Base-by-base conservation (phyloP, 2,797 vertebrate genomes). In the Cossypha heuglini region DNA sequence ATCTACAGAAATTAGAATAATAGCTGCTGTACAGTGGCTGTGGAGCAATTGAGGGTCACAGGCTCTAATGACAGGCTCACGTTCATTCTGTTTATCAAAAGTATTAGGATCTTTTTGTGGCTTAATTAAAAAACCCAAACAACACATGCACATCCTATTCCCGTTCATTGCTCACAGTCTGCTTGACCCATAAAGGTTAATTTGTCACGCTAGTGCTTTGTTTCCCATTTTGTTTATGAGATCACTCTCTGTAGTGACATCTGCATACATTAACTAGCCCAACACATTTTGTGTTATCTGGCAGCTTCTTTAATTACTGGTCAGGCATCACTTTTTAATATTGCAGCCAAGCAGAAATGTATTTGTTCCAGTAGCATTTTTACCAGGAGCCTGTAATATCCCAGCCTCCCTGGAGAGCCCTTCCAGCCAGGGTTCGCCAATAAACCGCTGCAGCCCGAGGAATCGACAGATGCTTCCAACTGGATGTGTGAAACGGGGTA, bases 391-490 rank as follows among this genome's bases (percentile, higher is more conserved):
- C 73, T 88, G 85, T 88, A 96, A 95, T 96, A 96, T 85, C 74
- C 3, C 61, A 84, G 71, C 61, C 82, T 98, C 98, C 97, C 98
- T 54, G 88, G 98, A 97, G 98, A 96, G 73, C 89, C 61, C 86
- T 97, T 94, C 74, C 80, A 95, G 88, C 82, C 88, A 87, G 87
- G 93, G 91, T 88, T 95, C 48, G 42, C 97, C 97, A 97, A 97
- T 98, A 98, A 97, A 97, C 95, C 78, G 35, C 95, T 93, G 95
- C 95, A 96, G 95, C 96, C 96, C 49, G 74, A 90, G 97, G 89
- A 96, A 96, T 97, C 71, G 97, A 97, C 97, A 97, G 97, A 97
- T 97, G 97, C 94, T 98, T 94, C 83, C 57, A 95, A 93, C 95
- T 96, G 96, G 95, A 91, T 93, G 84, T 3, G 89, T 97, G 94